Base-by-base conservation (phyloP, 2,113 vertebrate genomes). In the Pantherophis guttatus region DNA sequence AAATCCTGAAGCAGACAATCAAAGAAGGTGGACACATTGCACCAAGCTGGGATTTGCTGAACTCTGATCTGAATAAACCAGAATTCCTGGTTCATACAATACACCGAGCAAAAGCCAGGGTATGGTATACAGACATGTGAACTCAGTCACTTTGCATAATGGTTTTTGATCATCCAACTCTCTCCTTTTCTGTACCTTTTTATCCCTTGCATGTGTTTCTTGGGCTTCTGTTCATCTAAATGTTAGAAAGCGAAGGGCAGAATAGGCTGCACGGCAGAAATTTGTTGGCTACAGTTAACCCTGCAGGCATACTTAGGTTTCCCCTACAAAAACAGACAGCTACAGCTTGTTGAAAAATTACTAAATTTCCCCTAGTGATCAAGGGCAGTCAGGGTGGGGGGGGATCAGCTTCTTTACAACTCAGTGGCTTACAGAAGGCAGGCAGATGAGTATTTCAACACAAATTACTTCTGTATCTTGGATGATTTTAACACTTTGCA, bases 271-370 rank as follows among this genome's bases (percentile, higher is more conserved):
- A 93, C 19, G 39, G 19, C 87, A 39, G 48, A 29, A 93, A 8
- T 91, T 88, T 95, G 90, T 87, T 81, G 92, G 59, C 75, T 94
- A 50, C 39, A 65, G 81, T 91, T 95, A 92, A 65, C 58, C 65
- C 54, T 91, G 3, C 0, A 93, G 88, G 44, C 94, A 57, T 57
- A 57, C 53, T 94, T 87, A 59, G 50, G 23, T 93, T 17, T 59
- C 89, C 87, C 2, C 10, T 33, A 26, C 29, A 90, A 87, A 75
- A 86, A 59, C 91, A 53, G 57, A 91, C 21, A 91, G 48, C 53
- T 62, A 89, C 90, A 81, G 75, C n/a, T 54, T 55, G 48, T 26
- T 92, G 58, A 90, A 93, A 93, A 17, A 89, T 1, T 87, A 90
- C 29, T 8, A 5, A 89, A 93, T 88, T 92, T 86, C 52, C 94